Evolutionary conservation across 1,140 invertebrate genomes (phyloP).

Genomic region (Pogonognathellus flavescens): DNA sequence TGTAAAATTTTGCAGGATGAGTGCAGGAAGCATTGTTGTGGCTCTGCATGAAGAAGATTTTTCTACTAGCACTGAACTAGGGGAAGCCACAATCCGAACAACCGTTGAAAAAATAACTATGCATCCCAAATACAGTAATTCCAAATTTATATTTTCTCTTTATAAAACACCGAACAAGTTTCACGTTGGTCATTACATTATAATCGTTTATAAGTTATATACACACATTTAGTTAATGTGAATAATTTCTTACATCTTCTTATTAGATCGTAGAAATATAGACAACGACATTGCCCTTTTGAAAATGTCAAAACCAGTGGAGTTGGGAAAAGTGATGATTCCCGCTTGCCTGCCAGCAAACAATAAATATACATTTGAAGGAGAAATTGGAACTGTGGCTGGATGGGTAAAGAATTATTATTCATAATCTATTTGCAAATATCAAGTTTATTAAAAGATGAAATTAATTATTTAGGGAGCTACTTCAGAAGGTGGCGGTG

Average conservation of each 20-base stretch:
- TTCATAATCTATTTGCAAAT: not conserved
- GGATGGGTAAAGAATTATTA: not conserved
- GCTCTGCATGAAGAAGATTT: constrained; percentile 60
- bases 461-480: constrained; percentile 75
- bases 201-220: too few relatives aligned
- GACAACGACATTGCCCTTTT: constrained; percentile 65
- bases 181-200: too few relatives aligned
- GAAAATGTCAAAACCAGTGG: not conserved
- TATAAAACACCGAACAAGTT: too few relatives aligned
- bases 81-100: constrained; percentile 73
- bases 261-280: constrained; percentile 56
- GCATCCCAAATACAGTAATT: constrained; percentile 56
- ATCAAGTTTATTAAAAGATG: not conserved
- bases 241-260: not conserved
- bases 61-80: constrained; percentile 28
- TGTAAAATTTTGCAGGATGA: constrained; percentile 10
- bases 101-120: constrained; percentile 64
- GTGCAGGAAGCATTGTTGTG: constrained; percentile 32
- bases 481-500: constrained; percentile 68
- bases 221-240: too few relatives aligned
- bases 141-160: not conserved
- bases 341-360: constrained; percentile 62
- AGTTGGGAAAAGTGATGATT: constrained; percentile 29
- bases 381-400: constrained; percentile 55
- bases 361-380: constrained; percentile 57